Conservation (phyloP, 92 coral and sea anemone species). For the Epizoanthus scotinus region DNA sequence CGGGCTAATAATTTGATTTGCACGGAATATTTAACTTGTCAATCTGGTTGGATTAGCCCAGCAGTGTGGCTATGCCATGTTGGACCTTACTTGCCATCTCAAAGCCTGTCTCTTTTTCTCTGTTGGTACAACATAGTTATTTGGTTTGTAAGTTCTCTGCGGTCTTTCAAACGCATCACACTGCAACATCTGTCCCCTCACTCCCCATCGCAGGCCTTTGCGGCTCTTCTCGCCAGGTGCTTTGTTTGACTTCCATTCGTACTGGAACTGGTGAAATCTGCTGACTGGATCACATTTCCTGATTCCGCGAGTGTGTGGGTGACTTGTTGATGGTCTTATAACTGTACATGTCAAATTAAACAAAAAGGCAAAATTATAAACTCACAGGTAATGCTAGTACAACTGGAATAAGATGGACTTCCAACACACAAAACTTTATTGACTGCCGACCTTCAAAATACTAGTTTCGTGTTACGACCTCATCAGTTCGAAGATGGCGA, state of each 20-base stretch:
- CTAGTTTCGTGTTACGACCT: no score
- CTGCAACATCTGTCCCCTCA: slow-evolving; percentile 91
- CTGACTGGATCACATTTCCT: slow-evolving; percentile 92
- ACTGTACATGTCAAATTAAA: slow-evolving; percentile 49
- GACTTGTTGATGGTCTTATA: slow-evolving; percentile 83
- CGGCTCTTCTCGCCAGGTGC: slow-evolving; percentile 96
- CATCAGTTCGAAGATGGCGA: no score
- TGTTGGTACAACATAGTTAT: slow-evolving; percentile 92
- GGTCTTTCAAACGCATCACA: slow-evolving; percentile 97
- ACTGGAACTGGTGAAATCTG: slow-evolving; percentile 88
- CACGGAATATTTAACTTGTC: neutral
- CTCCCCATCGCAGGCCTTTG: slow-evolving; percentile 91
- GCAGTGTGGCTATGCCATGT: slow-evolving; percentile 51
- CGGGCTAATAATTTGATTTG: no score
- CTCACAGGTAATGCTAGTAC: no score
- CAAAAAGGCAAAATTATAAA: no score
- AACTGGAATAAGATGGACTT: no score
- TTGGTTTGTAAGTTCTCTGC: slow-evolving; percentile 76
- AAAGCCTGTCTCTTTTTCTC: slow-evolving; percentile 92
- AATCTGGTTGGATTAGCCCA: neutral
- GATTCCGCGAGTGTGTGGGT: slow-evolving; percentile 78
- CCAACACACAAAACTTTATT: no score
- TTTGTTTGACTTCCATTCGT: slow-evolving; percentile 87
- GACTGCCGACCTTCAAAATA: no score
- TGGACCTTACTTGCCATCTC: slow-evolving; percentile 96